Percentiles rank a stretch among this genome's conserved stretches.
Conservation (phyloP, 2,797 vertebrate species). For the Semotilus atromaculatus region DNA sequence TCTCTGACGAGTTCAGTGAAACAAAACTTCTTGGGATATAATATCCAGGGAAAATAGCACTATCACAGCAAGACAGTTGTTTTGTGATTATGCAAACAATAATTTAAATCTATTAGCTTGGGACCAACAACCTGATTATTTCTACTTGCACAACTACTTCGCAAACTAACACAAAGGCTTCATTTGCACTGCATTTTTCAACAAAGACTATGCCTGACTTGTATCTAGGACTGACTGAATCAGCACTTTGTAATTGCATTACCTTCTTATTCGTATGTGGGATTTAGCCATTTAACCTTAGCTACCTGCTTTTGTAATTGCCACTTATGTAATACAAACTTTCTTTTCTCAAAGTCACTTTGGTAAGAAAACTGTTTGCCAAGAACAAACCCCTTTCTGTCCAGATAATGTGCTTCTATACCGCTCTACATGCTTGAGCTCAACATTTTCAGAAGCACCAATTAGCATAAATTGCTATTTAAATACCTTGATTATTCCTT, state of each 20-base stretch:
- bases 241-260: conserved; percentile 16
- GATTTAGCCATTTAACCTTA: conserved; percentile 1
- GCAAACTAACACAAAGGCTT: background rate
- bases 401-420: conserved; percentile 12
- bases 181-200: background rate
- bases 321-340: background rate
- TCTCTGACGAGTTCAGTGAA: background rate
- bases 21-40: background rate
- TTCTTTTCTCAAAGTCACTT: conserved; percentile 41
- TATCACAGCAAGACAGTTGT: background rate
- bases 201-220: background rate
- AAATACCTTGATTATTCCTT: conserved; percentile 62
- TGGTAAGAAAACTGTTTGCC: conserved; percentile 6
- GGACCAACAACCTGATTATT: background rate
- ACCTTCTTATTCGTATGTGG: background rate
- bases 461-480: conserved; percentile 63
- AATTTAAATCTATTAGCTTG: background rate
- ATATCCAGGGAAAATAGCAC: background rate
- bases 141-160: background rate
- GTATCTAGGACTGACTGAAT: conserved; percentile 7
- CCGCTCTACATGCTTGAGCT: conserved; percentile 15
- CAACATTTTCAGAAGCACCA: conserved; percentile 58
- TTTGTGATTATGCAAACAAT: background rate
- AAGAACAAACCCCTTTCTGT: background rate
- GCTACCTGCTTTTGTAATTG: conserved; percentile 32